Evolutionary conservation across 2,113 vertebrate species (phyloP).

Genomic region (Zapus hudsonius): DNA sequence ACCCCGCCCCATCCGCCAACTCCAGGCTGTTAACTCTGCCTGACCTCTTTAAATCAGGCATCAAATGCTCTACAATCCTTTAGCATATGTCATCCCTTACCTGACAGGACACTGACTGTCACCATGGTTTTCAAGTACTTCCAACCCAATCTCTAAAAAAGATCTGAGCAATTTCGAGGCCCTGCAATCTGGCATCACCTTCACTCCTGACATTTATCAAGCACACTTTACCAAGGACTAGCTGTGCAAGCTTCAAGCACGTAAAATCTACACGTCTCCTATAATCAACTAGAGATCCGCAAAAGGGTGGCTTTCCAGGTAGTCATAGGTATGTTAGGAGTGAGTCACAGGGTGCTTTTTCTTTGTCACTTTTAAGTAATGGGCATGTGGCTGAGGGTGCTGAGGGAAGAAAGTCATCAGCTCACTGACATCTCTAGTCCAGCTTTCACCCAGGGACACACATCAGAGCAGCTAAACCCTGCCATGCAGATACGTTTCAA

Average conservation of each 20-base stretch:
- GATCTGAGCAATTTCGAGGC: background rate
- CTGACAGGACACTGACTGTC: background rate
- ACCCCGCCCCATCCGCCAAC: too few species aligned
- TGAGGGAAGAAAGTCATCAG: background rate
- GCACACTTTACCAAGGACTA: background rate
- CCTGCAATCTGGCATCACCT: background rate
- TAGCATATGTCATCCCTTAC: background rate
- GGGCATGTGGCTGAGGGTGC: background rate
- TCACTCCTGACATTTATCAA: background rate
- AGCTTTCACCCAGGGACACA: background rate
- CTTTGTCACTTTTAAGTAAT: background rate
- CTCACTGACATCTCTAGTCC: background rate
- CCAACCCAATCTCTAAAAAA: background rate
- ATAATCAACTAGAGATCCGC: background rate
- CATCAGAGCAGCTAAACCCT: background rate
- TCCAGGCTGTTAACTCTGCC: background rate
- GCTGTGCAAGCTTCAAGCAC: background rate
- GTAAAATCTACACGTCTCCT: background rate
- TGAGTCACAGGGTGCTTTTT: background rate
- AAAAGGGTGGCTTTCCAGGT: background rate
- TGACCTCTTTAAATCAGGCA: background rate
- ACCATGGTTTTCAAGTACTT: background rate
- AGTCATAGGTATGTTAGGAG: constrained; percentile 25
- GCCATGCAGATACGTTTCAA: background rate
- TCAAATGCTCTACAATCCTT: background rate